Evolutionary conservation across 2,113 vertebrate species (phyloP).

Genomic region (Cyprinodon variegatus): DNA sequence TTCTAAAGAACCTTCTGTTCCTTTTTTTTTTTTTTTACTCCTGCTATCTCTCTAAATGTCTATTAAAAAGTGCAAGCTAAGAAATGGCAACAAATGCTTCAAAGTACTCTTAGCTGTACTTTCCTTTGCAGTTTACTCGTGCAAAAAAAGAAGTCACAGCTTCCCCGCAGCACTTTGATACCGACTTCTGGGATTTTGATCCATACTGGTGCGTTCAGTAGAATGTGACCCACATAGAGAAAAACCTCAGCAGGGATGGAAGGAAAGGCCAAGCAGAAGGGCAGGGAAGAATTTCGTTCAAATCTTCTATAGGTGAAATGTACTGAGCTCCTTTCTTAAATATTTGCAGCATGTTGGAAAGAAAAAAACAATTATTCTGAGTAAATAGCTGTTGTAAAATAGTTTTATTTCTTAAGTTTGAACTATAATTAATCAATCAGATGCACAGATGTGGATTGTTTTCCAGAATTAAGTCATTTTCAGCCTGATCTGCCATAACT

Average conservation of each 20-base stretch:
- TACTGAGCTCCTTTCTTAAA: neutral
- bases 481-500: neutral
- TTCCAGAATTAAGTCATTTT: too few species aligned
- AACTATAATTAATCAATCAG: constrained; percentile 9
- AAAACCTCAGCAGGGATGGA: constrained; percentile 28
- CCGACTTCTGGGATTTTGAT: constrained; percentile 56
- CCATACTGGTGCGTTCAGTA: constrained; percentile 31
- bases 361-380: neutral
- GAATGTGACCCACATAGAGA: constrained; percentile 29
- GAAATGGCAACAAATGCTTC: constrained; percentile 59
- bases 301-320: constrained; percentile 19
- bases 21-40: constrained; percentile 70
- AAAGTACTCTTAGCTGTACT: constrained; percentile 57
- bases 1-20: constrained; percentile 72
- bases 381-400: neutral
- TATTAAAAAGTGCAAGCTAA: constrained; percentile 63
- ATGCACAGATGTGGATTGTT: too few species aligned
- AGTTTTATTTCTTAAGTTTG: neutral
- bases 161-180: constrained; percentile 47
- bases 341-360: neutral
- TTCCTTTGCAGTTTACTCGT: constrained; percentile 56
- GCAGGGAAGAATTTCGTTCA: constrained; percentile 23
- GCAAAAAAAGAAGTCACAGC: constrained; percentile 26
- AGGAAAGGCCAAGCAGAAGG: constrained; percentile 34
- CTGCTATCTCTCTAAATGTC: constrained; percentile 76